Percentiles rank a stretch among this genome's conserved stretches.
phyloP scores from a whole-genome alignment of 2,888 invertebrate genomes.

The Meandrusa payeni region DNA sequence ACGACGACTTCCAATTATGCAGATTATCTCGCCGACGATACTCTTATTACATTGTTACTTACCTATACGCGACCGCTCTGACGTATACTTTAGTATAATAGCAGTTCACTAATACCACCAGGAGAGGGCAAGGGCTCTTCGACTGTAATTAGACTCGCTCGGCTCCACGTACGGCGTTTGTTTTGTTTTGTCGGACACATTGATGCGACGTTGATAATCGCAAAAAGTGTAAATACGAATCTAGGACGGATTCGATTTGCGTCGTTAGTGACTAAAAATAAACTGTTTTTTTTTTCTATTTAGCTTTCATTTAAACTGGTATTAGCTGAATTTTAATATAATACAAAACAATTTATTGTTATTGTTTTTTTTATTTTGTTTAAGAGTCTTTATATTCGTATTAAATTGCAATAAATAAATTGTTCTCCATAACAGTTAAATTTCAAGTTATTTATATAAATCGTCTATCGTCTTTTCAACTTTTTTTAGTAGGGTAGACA shows the following conservation, averaged over 20 bases:
- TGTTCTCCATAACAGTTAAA: too few species aligned
- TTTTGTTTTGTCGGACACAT: conserved; percentile 16
- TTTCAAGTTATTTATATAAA: too few species aligned
- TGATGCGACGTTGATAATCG: conserved; percentile 8
- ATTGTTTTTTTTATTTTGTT: too few species aligned
- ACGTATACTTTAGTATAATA: conserved; percentile 18
- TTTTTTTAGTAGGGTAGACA: too few species aligned
- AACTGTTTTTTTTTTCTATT: too few species aligned
- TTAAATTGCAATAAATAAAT: too few species aligned
- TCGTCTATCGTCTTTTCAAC: too few species aligned
- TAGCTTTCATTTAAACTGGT: too few species aligned
- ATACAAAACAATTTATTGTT: too few species aligned
- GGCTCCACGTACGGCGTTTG: conserved; percentile 8
- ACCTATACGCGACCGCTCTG: conserved; percentile 20
- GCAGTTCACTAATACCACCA: conserved; percentile 16
- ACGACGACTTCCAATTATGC: conserved; percentile 76
- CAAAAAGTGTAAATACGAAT: conserved; percentile 18
- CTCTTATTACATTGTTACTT: conserved; percentile 54
- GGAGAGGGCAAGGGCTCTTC: conserved; percentile 12
- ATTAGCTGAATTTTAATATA: too few species aligned
- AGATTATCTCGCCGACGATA: conserved; percentile 67
- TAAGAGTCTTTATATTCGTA: too few species aligned
- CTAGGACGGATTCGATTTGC: conserved; percentile 13
- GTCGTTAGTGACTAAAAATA: conserved; percentile 5
- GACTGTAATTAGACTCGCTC: conserved; percentile 18